A percentile compares a stretch with the other conserved stretches of the same genome.
Evolutionary conservation across 2,888 invertebrate genomes (phyloP).

Genomic region (Drepanosiphum platanoidis): DNA sequence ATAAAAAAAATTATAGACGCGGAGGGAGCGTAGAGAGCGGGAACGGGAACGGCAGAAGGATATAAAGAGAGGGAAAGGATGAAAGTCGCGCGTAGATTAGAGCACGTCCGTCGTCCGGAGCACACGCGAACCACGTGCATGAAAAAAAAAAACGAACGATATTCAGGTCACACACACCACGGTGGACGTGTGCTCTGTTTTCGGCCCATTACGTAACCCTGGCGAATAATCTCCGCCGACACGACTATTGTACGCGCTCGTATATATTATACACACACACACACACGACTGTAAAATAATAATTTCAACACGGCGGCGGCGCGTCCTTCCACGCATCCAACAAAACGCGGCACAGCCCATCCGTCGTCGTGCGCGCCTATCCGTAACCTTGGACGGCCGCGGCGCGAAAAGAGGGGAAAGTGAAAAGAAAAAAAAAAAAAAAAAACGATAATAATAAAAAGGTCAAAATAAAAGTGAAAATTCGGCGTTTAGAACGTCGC

Average conservation of each 20-base stretch:
- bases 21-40: too few species aligned
- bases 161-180: conserved; percentile 25
- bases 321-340: conserved; percentile 1
- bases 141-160: background rate
- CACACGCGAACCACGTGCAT: background rate
- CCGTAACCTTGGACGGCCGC: conserved; percentile 41
- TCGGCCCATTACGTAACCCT: conserved; percentile 22
- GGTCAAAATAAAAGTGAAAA: conserved; percentile 53
- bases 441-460: conserved; percentile 26
- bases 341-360: background rate
- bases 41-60: background rate
- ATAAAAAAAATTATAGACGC: too few species aligned
- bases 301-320: conserved; percentile 28
- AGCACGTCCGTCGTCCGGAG: background rate
- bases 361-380: background rate
- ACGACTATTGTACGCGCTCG: background rate
- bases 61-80: too few species aligned
- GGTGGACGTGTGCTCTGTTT: conserved; percentile 11
- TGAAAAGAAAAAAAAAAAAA: background rate
- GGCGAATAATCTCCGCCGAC: conserved; percentile 23
- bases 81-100: background rate
- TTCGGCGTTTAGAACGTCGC: background rate
- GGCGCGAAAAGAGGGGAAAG: conserved; percentile 37
- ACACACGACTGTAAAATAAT: too few species aligned
- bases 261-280: too few species aligned